Percentiles rank a stretch among this genome's conserved stretches.
phyloP scores from a whole-genome alignment of 1,140 invertebrate species.

The Aphis gossypii region DNA sequence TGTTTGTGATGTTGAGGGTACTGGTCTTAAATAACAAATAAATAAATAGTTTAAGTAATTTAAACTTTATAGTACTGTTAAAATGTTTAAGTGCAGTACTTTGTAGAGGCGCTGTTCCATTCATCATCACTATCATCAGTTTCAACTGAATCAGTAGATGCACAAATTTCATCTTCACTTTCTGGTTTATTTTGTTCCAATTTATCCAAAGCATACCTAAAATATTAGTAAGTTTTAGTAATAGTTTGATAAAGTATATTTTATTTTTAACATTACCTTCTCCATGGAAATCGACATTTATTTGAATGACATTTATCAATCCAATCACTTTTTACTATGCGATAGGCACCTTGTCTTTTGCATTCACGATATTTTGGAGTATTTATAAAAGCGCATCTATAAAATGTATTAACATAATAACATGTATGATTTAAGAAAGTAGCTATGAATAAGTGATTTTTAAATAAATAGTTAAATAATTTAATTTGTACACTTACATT shows the following conservation, averaged over 20 bases:
- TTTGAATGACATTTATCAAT: constrained; percentile 73
- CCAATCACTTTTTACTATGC: constrained; percentile 80
- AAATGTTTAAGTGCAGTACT: not conserved
- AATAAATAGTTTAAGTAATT: not conserved
- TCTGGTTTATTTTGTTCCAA: constrained; percentile 64
- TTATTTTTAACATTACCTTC: constrained; percentile 64
- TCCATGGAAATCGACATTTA: constrained; percentile 76
- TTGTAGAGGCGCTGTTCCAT: constrained; percentile 52
- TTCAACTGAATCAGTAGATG: constrained; percentile 60
- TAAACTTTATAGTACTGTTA: not conserved
- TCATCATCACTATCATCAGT: constrained; percentile 66
- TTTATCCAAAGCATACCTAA: constrained; percentile 66
- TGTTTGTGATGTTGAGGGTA: constrained; percentile 36
- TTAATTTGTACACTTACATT: constrained; percentile 69
- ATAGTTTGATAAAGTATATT: constrained; percentile 36
- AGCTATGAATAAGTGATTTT: not conserved
- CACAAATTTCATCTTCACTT: constrained; percentile 67
- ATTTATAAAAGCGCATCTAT: constrained; percentile 85
- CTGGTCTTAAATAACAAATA: not conserved
- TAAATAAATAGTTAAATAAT: not conserved
- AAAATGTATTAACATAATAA: constrained; percentile 60
- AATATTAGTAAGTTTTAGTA: constrained; percentile 21
- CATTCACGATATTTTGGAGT: constrained; percentile 87
- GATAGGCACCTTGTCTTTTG: constrained; percentile 67
- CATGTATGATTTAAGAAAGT: not conserved